These are phyloP conservation scores for Chromoteleia sp. DNA, from an alignment of 2,888 invertebrate genomes.

Conservation along the genomic window DNA sequence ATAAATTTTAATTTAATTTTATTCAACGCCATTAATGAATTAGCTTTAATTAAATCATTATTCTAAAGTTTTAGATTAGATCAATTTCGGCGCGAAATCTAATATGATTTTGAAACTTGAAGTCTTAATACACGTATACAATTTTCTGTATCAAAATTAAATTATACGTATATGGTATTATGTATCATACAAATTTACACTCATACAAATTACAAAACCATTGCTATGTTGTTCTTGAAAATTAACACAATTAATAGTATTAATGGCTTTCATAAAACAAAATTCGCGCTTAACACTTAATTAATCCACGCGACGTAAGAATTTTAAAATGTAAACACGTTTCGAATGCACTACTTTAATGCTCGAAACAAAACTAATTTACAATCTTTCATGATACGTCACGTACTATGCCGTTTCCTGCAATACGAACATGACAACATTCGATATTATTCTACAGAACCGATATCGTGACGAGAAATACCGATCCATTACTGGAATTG, in stretches of 20 bases:
- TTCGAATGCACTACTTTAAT: background rate
- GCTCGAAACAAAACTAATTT: constrained; percentile 10
- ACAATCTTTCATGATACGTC: constrained; percentile 3
- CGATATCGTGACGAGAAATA: constrained; percentile 52
- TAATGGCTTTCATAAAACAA: too few relatives aligned
- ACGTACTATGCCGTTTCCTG: constrained; percentile 33
- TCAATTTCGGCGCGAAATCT: constrained; percentile 37
- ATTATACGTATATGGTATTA: background rate
- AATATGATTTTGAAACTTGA: constrained; percentile 24
- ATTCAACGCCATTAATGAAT: constrained; percentile 46
- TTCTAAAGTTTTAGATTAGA: constrained; percentile 53
- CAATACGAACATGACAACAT: constrained; percentile 41
- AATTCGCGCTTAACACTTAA: too few relatives aligned
- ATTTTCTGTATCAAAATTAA: constrained; percentile 18
- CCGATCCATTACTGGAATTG: constrained; percentile 75
- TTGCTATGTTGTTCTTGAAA: too few relatives aligned
- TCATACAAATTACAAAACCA: too few relatives aligned
- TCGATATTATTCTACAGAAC: constrained; percentile 28
- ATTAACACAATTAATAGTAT: too few relatives aligned
- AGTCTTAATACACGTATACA: constrained; percentile 14
- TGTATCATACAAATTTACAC: background rate
- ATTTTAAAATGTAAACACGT: too few relatives aligned
- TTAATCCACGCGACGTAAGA: too few relatives aligned
- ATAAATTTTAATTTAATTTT: constrained; percentile 38
- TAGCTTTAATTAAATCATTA: constrained; percentile 52